phyloP scores from a whole-genome alignment of 2,888 invertebrate genomes.

The Leptinotarsa rubiginosa region DNA sequence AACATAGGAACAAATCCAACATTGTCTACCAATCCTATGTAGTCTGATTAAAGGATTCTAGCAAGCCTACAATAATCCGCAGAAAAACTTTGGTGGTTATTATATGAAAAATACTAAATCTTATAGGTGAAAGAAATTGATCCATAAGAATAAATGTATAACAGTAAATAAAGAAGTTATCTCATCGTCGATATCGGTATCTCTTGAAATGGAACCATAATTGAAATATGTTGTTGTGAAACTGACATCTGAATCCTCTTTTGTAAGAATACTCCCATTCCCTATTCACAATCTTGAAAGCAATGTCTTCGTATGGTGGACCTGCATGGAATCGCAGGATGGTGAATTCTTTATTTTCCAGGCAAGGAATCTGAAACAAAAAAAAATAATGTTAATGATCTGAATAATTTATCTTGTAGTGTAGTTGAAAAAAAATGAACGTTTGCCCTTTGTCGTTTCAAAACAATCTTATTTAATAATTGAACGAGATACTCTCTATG shows the following conservation, averaged over 20 bases:
- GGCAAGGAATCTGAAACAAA: conserved; percentile 81
- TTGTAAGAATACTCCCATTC: conserved; percentile 99
- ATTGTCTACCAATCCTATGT: too few relatives aligned
- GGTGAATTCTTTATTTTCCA: conserved; percentile 95
- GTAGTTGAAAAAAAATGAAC: too few relatives aligned
- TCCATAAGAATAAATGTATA: background rate
- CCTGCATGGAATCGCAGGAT: conserved; percentile 96
- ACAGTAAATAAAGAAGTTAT: background rate
- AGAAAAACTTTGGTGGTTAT: too few relatives aligned
- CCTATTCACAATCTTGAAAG: conserved; percentile 97
- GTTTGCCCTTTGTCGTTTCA: too few relatives aligned
- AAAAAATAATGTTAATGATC: background rate
- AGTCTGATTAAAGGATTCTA: too few relatives aligned
- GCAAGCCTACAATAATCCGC: too few relatives aligned
- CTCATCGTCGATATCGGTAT: conserved; percentile 89
- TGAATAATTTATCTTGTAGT: too few relatives aligned
- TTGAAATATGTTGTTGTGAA: conserved; percentile 99
- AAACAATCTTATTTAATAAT: too few relatives aligned
- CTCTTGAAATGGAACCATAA: conserved; percentile 99
- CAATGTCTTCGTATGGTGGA: conserved; percentile 99
- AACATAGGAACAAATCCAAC: too few relatives aligned
- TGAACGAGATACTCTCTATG: too few relatives aligned
- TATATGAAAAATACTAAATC: too few relatives aligned
- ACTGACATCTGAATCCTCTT: conserved; percentile 97
- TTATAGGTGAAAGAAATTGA: too few relatives aligned